These are phyloP conservation scores for Zaprionus capensis DNA, from an alignment of 1,140 invertebrate genomes.

Conservation along the genomic window DNA sequence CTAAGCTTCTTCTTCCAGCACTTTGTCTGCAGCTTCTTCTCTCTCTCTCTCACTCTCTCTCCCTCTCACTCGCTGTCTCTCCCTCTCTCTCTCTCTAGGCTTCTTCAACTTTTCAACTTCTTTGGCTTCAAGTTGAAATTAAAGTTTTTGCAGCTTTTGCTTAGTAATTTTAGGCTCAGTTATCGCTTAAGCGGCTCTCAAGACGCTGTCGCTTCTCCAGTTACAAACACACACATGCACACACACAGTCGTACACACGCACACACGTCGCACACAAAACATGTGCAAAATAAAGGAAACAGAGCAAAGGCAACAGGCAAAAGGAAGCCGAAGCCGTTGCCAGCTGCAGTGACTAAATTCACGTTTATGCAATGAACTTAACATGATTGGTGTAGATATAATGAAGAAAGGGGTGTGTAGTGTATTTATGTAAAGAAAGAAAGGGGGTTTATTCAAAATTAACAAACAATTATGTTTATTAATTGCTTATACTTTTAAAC, in stretches of 20 bases:
- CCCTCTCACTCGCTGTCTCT: too few species aligned
- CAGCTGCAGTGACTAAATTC: slow-evolving; percentile 6
- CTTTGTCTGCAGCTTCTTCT: neutral
- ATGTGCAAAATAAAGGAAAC: slow-evolving; percentile 25
- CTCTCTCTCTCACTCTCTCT: neutral
- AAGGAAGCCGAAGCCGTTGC: slow-evolving; percentile 15
- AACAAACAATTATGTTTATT: too few species aligned
- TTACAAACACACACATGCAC: slow-evolving; percentile 13
- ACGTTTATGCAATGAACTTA: slow-evolving; percentile 11
- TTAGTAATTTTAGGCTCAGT: slow-evolving; percentile 34
- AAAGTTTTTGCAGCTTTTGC: slow-evolving; percentile 14
- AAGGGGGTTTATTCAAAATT: too few species aligned
- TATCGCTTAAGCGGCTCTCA: slow-evolving; percentile 38
- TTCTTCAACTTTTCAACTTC: slow-evolving; percentile 36
- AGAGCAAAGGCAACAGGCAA: slow-evolving; percentile 9
- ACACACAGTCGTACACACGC: slow-evolving; percentile 4
- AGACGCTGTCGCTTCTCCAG: slow-evolving; percentile 28
- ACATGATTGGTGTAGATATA: neutral
- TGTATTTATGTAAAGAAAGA: too few species aligned
- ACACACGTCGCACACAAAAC: slow-evolving; percentile 1
- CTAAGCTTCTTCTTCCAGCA: neutral
- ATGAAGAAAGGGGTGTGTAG: too few species aligned
- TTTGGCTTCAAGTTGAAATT: slow-evolving; percentile 31
- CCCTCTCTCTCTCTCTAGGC: neutral
- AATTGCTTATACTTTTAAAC: too few species aligned